These are phyloP conservation scores for Volucella zonaria DNA, from an alignment of 2,888 invertebrate species.

Conservation along the genomic window DNA sequence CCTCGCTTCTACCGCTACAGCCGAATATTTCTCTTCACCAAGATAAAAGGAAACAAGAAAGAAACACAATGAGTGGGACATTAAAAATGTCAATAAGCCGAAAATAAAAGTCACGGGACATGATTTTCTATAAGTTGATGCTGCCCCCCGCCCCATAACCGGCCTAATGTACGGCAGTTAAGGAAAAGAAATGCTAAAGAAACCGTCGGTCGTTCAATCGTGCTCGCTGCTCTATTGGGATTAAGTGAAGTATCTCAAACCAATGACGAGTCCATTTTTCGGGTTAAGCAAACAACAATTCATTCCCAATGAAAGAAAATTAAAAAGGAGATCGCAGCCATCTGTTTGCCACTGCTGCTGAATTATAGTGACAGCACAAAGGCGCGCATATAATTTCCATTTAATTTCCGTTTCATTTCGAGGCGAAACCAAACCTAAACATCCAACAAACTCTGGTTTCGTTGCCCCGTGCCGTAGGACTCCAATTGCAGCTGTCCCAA, in stretches of 20 bases:
- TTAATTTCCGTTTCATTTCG: conserved; percentile 46
- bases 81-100: conserved; percentile 64
- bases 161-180: not conserved
- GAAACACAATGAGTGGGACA: conserved; percentile 36
- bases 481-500: conserved; percentile 59
- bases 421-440: conserved; percentile 12
- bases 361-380: conserved; percentile 44
- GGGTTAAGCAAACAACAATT: conserved; percentile 42
- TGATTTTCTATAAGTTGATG: conserved; percentile 30
- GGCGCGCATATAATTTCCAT: conserved; percentile 40
- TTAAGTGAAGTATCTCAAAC: not conserved
- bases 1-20: too few relatives aligned
- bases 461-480: not conserved
- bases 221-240: too few relatives aligned
- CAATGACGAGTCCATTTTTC: not conserved
- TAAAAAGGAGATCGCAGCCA: conserved; percentile 34
- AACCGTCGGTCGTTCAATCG: too few relatives aligned
- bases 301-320: conserved; percentile 19
- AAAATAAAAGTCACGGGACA: conserved; percentile 63
- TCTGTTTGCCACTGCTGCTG: conserved; percentile 52
- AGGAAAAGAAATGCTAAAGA: too few relatives aligned
- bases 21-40: too few relatives aligned
- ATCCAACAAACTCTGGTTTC: not conserved
- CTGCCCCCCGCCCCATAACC: conserved; percentile 19
- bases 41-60: conserved; percentile 2